Conservation (phyloP, 2,113 vertebrate genomes). For the Thinocorus orbignyianus region DNA sequence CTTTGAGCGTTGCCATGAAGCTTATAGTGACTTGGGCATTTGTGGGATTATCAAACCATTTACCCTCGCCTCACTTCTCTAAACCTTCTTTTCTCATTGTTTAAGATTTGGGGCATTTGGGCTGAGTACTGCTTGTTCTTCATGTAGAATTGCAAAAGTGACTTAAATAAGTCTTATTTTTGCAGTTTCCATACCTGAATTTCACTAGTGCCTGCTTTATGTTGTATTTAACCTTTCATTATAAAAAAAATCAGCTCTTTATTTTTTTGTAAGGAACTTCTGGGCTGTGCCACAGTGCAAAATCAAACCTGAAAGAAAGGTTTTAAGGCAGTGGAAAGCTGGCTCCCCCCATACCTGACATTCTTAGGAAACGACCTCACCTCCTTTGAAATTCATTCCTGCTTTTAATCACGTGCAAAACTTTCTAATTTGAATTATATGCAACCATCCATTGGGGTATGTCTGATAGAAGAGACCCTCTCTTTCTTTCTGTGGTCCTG, state of each 20-base stretch:
- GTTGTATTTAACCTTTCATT: not conserved
- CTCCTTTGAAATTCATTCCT: not conserved
- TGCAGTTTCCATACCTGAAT: not conserved
- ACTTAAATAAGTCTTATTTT: not conserved
- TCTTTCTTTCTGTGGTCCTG: not conserved
- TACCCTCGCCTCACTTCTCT: not conserved
- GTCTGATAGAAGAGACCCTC: not conserved
- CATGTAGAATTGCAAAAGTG: not conserved
- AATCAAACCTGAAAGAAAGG: not conserved
- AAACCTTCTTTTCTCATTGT: not conserved
- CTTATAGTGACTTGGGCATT: not conserved
- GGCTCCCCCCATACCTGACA: not conserved
- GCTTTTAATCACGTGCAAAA: not conserved
- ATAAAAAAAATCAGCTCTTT: not conserved
- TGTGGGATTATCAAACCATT: not conserved
- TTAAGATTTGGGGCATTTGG: not conserved
- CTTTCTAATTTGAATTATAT: not conserved
- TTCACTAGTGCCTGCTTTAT: not conserved
- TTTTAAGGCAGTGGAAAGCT: not conserved
- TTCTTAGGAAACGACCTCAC: not conserved
- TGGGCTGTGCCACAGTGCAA: not conserved
- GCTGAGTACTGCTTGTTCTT: not conserved
- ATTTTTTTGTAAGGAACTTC: not conserved
- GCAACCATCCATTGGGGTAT: rapidly evolving
- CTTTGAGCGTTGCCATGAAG: not conserved